Base-by-base conservation (phyloP, 2,888 invertebrate genomes). In the Limnephilus auricula region DNA sequence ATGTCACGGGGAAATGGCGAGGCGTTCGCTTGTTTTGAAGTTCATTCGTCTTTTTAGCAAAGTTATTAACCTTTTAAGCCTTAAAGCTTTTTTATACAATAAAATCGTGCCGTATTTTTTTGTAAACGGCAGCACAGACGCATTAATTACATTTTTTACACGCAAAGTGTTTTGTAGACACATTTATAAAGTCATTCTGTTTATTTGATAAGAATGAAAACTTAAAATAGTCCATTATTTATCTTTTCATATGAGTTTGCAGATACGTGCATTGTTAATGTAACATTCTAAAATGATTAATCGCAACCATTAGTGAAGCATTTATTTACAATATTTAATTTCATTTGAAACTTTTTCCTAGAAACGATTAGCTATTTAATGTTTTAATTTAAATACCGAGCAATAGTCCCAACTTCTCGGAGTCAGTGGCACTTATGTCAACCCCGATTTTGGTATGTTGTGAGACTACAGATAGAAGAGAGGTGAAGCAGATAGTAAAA, bases 1-100 rank as follows among this genome's bases (percentile, higher is more conserved):
- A 90, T 93, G 93, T 93, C 92, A 92, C 89, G 90, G 50, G 65
- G 90, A 89, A 89, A 90, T 87, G 79, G 87, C 78, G 86, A 80
- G 34, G 83, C 85, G 82, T 65, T 86, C 89, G 89, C 79, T 83
- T 87, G 84, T 85, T 89, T 89, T 80, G 82, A 90, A 89, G 89
- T 85, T 89, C 79, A 89, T 79, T 79, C 37, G 89, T 89, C 89
- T 87, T 87, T 30, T 15, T 18, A 25, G 31, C n/a, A 18, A 37
- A 32, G 84, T 84, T 84, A 84, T 84, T 84, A 84, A 84, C 84
- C 84, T 84, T 84, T 84, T 65, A 65, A 65, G 50, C 50, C 50
- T 50, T 50, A 50, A 25, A 50, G 65, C 65, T 65, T 65, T 65
- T 65, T 25, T 6, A 65, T 65, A 6, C 25, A 65, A n/a, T 65